Conservation (phyloP, 2,888 invertebrate species). For the Napeogenes inachia region DNA sequence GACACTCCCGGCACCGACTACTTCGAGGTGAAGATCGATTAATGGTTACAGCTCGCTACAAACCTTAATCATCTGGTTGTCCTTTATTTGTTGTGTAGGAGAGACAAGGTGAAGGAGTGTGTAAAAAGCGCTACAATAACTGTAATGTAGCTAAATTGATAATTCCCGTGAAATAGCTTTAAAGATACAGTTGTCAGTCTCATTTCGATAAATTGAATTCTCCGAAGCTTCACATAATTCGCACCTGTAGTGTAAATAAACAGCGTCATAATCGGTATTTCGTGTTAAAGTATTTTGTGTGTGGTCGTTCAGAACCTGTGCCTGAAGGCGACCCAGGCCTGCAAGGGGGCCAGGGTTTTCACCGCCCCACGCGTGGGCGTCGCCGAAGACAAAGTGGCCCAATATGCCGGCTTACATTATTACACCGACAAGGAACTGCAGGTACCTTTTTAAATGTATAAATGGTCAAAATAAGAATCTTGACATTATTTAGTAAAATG, state of each 20-base stretch:
- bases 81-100: no score
- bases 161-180: not conserved
- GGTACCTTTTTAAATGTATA: constrained; percentile 51
- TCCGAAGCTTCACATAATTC: constrained; percentile 25
- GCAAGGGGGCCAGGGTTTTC: constrained; percentile 88
- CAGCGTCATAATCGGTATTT: constrained; percentile 35
- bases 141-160: not conserved
- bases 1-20: constrained; percentile 84
- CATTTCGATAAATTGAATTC: constrained; percentile 28
- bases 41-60: no score
- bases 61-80: no score
- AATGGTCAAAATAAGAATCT: no score
- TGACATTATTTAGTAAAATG: no score
- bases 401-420: constrained; percentile 93
- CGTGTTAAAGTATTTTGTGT: constrained; percentile 44
- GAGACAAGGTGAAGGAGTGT: constrained; percentile 3
- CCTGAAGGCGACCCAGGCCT: constrained; percentile 91
- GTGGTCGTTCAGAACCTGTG: constrained; percentile 93
- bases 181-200: constrained; percentile 6
- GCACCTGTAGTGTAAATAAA: constrained; percentile 43
- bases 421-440: constrained; percentile 95
- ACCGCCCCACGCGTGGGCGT: constrained; percentile 91
- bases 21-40: constrained; percentile 56
- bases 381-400: constrained; percentile 93
- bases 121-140: constrained; percentile 17